Percentiles rank a stretch among this genome's conserved stretches.
These are phyloP conservation scores for Corythornis madagascariensis DNA, from an alignment of 2,113 vertebrate genomes.

Conservation along the genomic window DNA sequence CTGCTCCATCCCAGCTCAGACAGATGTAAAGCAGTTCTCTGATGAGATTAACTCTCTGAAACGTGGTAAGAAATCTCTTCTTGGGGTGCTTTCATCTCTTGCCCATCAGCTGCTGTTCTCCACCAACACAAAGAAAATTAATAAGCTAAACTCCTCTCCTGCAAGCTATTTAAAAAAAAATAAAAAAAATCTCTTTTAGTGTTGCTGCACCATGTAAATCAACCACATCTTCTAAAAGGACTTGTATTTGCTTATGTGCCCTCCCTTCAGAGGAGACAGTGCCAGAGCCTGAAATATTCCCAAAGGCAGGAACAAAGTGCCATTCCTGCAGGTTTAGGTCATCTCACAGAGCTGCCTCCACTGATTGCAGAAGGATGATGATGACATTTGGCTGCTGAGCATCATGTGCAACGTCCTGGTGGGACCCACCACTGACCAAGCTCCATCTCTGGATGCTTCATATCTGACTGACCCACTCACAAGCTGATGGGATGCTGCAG, in stretches of 20 bases:
- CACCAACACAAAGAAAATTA: neutral
- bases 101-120: conserved; percentile 18
- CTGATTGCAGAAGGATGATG: neutral
- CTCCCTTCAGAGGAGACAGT: neutral
- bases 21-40: neutral
- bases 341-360: too few relatives aligned
- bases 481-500: neutral
- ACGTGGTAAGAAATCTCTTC: neutral
- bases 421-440: accelerated
- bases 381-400: neutral
- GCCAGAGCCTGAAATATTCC: neutral
- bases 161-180: neutral
- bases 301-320: neutral
- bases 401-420: neutral
- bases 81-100: conserved; percentile 19
- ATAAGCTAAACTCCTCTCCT: neutral
- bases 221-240: neutral
- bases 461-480: neutral
- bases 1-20: neutral
- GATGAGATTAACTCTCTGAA: neutral
- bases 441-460: neutral
- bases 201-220: accelerated
- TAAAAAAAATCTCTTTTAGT: neutral
- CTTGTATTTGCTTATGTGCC: neutral
- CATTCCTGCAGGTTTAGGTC: neutral